phyloP scores from a whole-genome alignment of 2,797 vertebrate genomes.

The Neosilurus hyrtlii region DNA sequence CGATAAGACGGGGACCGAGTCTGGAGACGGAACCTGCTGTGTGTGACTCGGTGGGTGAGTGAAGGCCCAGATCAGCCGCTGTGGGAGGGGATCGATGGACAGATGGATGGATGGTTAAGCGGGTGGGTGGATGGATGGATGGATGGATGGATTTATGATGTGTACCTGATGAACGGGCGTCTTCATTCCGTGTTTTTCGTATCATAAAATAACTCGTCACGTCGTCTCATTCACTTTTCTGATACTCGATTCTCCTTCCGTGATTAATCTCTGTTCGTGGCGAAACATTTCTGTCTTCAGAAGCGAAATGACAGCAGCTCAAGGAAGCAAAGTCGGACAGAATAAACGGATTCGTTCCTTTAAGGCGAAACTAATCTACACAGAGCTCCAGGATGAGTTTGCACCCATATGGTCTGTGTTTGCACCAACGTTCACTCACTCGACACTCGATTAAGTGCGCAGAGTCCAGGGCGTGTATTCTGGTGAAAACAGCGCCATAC shows the following conservation, averaged over 20 bases:
- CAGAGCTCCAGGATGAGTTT: slow-evolving; percentile 12
- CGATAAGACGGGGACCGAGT: not conserved
- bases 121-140: not conserved
- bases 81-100: not conserved
- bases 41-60: not conserved
- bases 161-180: slow-evolving; percentile 39
- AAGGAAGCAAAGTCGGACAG: slow-evolving; percentile 42
- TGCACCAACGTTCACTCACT: slow-evolving; percentile 34
- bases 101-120: not conserved
- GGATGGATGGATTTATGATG: not conserved
- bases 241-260: slow-evolving; percentile 41
- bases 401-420: slow-evolving; percentile 12
- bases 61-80: not conserved
- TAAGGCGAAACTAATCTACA: slow-evolving; percentile 49
- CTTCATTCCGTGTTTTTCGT: slow-evolving; percentile 49
- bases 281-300: slow-evolving; percentile 47
- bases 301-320: slow-evolving; percentile 51
- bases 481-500: slow-evolving; percentile 50
- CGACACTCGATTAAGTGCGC: slow-evolving; percentile 51
- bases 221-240: slow-evolving; percentile 40
- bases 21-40: not conserved
- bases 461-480: slow-evolving; percentile 57
- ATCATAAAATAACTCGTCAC: not conserved
- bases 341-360: slow-evolving; percentile 47
- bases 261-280: slow-evolving; percentile 37